Percentiles rank a stretch among this genome's conserved stretches.
Evolutionary conservation across 2,797 vertebrate species (phyloP).

Genomic region (Sphenopsis melanotis): DNA sequence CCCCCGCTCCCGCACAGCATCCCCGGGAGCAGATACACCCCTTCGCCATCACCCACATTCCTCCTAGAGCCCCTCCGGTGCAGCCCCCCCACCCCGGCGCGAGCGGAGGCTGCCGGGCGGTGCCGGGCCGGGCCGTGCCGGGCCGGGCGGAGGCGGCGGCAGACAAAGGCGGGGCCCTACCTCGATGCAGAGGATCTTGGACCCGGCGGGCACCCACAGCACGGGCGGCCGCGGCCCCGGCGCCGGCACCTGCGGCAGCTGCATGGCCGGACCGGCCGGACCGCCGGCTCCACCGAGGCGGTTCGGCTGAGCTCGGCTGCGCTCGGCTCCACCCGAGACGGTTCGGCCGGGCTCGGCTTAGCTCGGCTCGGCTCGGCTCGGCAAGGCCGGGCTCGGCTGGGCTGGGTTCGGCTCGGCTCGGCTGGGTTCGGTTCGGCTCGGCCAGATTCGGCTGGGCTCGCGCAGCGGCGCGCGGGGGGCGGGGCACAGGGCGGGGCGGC

Average conservation of each 20-base stretch:
- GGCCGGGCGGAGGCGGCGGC: background rate
- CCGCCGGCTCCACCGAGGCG: background rate
- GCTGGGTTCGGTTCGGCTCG: background rate
- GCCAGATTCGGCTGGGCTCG: background rate
- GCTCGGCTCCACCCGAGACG: background rate
- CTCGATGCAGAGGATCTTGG: conserved; percentile 66
- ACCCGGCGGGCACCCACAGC: conserved; percentile 47
- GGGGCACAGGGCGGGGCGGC: background rate
- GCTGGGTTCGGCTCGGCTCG: background rate
- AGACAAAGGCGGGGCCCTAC: conserved; percentile 55
- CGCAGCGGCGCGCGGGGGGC: background rate
- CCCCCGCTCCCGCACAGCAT: background rate
- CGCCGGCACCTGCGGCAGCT: conserved; percentile 53
- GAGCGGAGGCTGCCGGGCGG: background rate
- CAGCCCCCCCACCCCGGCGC: background rate
- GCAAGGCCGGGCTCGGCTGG: background rate
- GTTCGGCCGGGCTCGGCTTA: background rate
- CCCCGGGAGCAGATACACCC: background rate
- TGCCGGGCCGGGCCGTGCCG: background rate
- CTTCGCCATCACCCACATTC: background rate
- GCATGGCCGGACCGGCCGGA: conserved; percentile 31
- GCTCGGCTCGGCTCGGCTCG: background rate
- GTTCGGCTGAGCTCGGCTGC: background rate
- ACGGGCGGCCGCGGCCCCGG: conserved; percentile 46
- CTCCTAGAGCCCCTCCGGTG: background rate